Evolutionary conservation across 1,140 invertebrate species (phyloP).

Genomic region (Drusus annulatus): DNA sequence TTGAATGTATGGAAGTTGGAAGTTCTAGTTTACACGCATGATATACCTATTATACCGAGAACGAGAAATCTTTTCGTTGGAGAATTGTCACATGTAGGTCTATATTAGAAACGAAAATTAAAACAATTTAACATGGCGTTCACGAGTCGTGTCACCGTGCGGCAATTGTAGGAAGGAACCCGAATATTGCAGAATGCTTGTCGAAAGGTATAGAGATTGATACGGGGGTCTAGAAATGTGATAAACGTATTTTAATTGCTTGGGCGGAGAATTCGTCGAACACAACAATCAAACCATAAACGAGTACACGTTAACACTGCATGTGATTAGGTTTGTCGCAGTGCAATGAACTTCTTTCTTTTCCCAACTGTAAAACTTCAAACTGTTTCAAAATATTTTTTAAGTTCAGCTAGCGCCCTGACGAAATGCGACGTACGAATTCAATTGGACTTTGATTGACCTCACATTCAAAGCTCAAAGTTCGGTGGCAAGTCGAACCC

Average conservation of each 20-base stretch:
- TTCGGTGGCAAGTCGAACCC: too few relatives aligned
- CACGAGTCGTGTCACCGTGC: constrained; percentile 51
- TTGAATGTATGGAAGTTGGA: constrained; percentile 53
- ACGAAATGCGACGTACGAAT: too few relatives aligned
- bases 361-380: too few relatives aligned
- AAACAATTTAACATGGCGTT: constrained; percentile 55
- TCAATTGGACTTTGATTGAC: too few relatives aligned
- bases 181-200: background rate
- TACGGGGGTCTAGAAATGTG: constrained; percentile 9
- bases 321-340: too few relatives aligned
- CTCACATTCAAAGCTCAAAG: too few relatives aligned
- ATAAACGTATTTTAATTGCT: constrained; percentile 12
- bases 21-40: constrained; percentile 58
- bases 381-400: too few relatives aligned
- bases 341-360: too few relatives aligned
- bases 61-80: constrained; percentile 64
- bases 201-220: constrained; percentile 16
- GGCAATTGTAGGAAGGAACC: constrained; percentile 28
- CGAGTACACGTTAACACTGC: too few relatives aligned
- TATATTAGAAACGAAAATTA: constrained; percentile 68
- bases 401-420: too few relatives aligned
- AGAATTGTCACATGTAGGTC: constrained; percentile 69
- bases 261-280: background rate
- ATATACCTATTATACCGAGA: constrained; percentile 59
- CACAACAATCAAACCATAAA: too few relatives aligned